Evolutionary conservation across 2,888 invertebrate species (phyloP).

Genomic region (Sarcophaga subvicina): DNA sequence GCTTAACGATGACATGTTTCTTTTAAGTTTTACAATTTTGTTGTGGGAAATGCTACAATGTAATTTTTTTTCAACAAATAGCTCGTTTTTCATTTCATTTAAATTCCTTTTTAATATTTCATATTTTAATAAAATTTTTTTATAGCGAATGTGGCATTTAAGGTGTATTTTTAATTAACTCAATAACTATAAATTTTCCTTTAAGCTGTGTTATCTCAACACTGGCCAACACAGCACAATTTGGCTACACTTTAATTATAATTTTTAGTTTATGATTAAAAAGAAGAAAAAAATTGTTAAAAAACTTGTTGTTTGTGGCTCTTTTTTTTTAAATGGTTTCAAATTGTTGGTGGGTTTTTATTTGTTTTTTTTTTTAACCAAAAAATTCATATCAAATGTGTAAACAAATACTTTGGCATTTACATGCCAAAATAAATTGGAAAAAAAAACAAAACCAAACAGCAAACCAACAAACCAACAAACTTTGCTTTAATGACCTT

Average conservation of each 20-base stretch:
- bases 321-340: too few relatives aligned
- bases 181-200: background rate
- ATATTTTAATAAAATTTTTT: background rate
- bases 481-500: slow-evolving; percentile 45
- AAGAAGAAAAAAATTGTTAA: background rate
- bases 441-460: background rate
- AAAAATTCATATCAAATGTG: background rate
- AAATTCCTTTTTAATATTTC: background rate
- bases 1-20: too few relatives aligned
- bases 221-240: background rate
- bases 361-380: background rate
- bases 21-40: too few relatives aligned
- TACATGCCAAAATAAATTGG: slow-evolving; percentile 35
- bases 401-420: background rate
- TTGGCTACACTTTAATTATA: background rate
- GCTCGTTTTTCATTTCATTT: background rate
- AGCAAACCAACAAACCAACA: too few relatives aligned
- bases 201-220: slow-evolving; percentile 4
- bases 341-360: background rate
- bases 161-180: background rate
- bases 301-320: too few relatives aligned
- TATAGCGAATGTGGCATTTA: background rate
- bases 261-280: background rate
- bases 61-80: background rate
- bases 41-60: too few relatives aligned